phyloP scores from a whole-genome alignment of 2,888 invertebrate species.

The Fragum sueziense region DNA sequence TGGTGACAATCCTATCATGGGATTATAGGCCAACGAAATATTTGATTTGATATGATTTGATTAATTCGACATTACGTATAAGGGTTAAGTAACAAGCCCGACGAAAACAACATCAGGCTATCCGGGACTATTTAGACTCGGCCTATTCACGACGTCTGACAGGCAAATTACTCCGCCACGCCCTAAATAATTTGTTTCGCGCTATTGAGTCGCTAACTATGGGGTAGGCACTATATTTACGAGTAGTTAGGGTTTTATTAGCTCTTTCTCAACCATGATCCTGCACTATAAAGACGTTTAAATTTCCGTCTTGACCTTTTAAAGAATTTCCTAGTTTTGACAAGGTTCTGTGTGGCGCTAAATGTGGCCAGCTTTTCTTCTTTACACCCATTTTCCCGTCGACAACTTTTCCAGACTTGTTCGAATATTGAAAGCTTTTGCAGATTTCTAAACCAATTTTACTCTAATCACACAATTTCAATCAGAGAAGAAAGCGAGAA shows the following conservation, averaged over 20 bases:
- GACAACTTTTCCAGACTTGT: too few species aligned
- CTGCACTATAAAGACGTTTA: not conserved
- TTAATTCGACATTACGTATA: too few species aligned
- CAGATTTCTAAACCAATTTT: too few species aligned
- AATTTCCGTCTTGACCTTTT: not conserved
- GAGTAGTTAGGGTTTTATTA: conserved; percentile 45
- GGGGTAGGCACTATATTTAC: conserved; percentile 51
- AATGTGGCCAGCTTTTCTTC: too few species aligned
- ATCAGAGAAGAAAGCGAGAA: not conserved
- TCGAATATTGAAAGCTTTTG: too few species aligned
- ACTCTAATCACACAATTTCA: not conserved
- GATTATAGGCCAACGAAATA: too few species aligned
- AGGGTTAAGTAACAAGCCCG: too few species aligned
- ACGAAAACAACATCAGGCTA: too few species aligned
- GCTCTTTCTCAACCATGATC: conserved; percentile 5
- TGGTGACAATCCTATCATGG: too few species aligned
- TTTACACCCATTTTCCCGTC: too few species aligned
- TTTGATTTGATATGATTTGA: too few species aligned
- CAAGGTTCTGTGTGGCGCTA: too few species aligned
- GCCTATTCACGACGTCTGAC: conserved; percentile 56
- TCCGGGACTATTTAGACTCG: conserved; percentile 46
- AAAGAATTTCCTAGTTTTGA: not conserved
- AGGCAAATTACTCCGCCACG: conserved; percentile 61
- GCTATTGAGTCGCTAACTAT: conserved; percentile 52
- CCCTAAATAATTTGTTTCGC: conserved; percentile 58